These are phyloP conservation scores for Nannoperca australis DNA, from an alignment of 2,797 vertebrate genomes.

Conservation along the genomic window DNA sequence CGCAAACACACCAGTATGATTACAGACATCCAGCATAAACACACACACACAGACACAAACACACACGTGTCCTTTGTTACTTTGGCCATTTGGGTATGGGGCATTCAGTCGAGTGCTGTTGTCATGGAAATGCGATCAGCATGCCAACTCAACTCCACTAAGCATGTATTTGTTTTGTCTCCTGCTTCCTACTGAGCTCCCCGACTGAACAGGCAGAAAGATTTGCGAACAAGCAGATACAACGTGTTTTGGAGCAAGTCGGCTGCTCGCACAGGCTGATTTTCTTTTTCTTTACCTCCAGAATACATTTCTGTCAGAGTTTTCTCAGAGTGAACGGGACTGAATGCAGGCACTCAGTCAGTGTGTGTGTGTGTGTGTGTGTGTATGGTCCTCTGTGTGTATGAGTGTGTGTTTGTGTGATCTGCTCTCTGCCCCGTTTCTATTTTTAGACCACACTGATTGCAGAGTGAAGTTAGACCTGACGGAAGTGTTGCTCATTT, in stretches of 20 bases:
- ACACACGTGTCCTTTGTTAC: slow-evolving; percentile 32
- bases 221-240: slow-evolving; percentile 32
- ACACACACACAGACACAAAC: background rate
- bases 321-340: slow-evolving; percentile 30
- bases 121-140: slow-evolving; percentile 78
- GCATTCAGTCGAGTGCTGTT: slow-evolving; percentile 56
- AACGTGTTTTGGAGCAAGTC: slow-evolving; percentile 31
- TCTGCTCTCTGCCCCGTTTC: slow-evolving; percentile 36
- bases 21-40: slow-evolving; percentile 19
- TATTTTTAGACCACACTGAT: slow-evolving; percentile 76
- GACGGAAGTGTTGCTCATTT: slow-evolving; percentile 50
- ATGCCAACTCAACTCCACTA: slow-evolving; percentile 61
- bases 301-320: slow-evolving; percentile 5
- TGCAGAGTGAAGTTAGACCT: slow-evolving; percentile 58
- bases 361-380: slow-evolving; percentile 35
- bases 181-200: slow-evolving; percentile 55
- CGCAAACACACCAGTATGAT: slow-evolving; percentile 2
- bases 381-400: slow-evolving; percentile 27
- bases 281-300: slow-evolving; percentile 17
- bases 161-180: slow-evolving; percentile 74
- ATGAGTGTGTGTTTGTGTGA: slow-evolving; percentile 32
- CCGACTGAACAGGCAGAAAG: slow-evolving; percentile 17
- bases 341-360: slow-evolving; percentile 25
- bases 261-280: background rate
- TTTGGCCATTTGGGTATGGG: slow-evolving; percentile 59